Conservation (phyloP, 2,113 vertebrate species). For the Clinocottus analis region DNA sequence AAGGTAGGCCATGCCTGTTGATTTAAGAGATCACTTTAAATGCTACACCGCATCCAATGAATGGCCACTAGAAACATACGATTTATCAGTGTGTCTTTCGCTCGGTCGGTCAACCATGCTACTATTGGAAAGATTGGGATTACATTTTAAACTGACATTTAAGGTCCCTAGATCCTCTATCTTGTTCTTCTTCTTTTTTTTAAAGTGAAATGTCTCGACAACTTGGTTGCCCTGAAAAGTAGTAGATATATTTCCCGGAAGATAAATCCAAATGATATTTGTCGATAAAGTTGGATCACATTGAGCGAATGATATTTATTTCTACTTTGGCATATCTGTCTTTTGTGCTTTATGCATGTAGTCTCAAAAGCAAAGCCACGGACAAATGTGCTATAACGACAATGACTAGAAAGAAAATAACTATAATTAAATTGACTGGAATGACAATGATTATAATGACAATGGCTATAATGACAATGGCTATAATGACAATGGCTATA, state of each 20-base stretch:
- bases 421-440: no score
- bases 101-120: no score
- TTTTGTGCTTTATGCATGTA: no score
- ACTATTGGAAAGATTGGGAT: neutral
- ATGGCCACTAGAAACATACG: neutral
- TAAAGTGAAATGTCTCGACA: neutral
- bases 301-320: neutral
- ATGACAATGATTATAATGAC: no score
- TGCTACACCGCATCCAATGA: no score
- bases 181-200: neutral
- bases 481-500: no score
- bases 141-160: neutral
- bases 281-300: neutral
- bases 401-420: neutral
- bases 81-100: neutral
- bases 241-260: no score
- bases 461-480: neutral
- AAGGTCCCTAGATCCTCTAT: neutral
- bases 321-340: neutral
- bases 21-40: neutral
- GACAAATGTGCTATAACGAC: neutral
- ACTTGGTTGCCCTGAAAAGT: no score
- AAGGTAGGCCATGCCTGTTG: no score
- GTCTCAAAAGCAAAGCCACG: neutral
- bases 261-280: no score